phyloP scores from a whole-genome alignment of 2,113 vertebrate species.

The Psittacula cyanocephala region DNA sequence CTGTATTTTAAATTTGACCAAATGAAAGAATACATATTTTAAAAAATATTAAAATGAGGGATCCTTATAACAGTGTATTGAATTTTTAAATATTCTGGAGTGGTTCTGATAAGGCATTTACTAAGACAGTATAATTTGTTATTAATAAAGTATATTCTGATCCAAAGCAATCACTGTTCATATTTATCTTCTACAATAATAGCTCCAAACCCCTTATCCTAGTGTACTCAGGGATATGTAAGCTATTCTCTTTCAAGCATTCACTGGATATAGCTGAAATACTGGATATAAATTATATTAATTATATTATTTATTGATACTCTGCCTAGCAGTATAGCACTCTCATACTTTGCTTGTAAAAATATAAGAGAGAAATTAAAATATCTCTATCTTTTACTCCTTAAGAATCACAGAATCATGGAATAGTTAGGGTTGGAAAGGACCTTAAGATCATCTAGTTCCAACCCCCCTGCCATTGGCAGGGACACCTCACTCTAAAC shows the following conservation, averaged over 20 bases:
- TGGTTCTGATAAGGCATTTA: background rate
- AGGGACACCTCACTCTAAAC: no score
- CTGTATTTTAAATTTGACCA: background rate
- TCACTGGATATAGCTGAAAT: background rate
- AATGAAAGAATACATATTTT: background rate
- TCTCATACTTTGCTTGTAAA: background rate
- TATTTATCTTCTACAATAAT: background rate
- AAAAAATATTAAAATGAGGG: background rate
- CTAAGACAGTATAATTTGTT: background rate
- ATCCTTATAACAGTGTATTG: background rate
- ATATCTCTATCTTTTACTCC: background rate
- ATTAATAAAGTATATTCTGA: background rate
- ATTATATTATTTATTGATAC: background rate
- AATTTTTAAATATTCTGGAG: background rate
- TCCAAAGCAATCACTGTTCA: background rate
- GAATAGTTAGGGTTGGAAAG: no score
- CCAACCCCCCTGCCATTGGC: no score
- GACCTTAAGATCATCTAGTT: no score
- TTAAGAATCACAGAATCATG: background rate
- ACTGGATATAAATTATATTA: background rate
- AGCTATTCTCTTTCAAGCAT: background rate
- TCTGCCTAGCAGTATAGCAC: background rate
- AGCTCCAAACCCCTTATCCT: background rate
- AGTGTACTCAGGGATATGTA: background rate
- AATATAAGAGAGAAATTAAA: background rate